phyloP scores from a whole-genome alignment of 1,140 invertebrate species.

The Teleopsis dalmanni region DNA sequence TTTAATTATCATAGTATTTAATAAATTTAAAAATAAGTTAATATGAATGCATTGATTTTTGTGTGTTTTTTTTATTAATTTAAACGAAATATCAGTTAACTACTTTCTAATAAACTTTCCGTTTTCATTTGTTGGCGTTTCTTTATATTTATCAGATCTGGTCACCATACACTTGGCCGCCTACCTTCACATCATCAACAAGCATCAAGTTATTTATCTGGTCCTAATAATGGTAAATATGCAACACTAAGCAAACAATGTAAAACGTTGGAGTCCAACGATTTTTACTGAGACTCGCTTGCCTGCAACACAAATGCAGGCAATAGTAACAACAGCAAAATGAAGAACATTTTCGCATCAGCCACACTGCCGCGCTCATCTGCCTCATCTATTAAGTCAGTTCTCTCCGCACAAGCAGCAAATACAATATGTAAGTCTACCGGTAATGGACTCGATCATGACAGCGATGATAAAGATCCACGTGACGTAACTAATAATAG shows the following conservation, averaged over 20 bases:
- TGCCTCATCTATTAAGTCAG: constrained; percentile 37
- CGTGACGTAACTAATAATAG: constrained; percentile 43
- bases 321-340: constrained; percentile 36
- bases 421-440: constrained; percentile 36
- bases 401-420: constrained; percentile 32
- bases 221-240: constrained; percentile 70
- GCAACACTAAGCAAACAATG: constrained; percentile 88
- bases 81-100: background rate
- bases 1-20: constrained; percentile 1
- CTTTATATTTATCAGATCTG: constrained; percentile 23
- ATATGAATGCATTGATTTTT: background rate
- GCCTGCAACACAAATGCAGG: constrained; percentile 50
- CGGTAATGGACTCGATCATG: constrained; percentile 26
- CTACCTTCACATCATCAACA: constrained; percentile 45
- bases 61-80: background rate
- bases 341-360: constrained; percentile 42
- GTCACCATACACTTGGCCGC: constrained; percentile 49
- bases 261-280: constrained; percentile 87
- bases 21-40: background rate
- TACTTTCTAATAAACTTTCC: background rate
- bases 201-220: constrained; percentile 37
- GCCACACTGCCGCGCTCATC: constrained; percentile 38
- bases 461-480: constrained; percentile 41
- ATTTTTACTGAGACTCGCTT: constrained; percentile 84
- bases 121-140: background rate